Evolutionary conservation across 1,140 invertebrate genomes (phyloP).

Genomic region (Gryllus bimaculatus): DNA sequence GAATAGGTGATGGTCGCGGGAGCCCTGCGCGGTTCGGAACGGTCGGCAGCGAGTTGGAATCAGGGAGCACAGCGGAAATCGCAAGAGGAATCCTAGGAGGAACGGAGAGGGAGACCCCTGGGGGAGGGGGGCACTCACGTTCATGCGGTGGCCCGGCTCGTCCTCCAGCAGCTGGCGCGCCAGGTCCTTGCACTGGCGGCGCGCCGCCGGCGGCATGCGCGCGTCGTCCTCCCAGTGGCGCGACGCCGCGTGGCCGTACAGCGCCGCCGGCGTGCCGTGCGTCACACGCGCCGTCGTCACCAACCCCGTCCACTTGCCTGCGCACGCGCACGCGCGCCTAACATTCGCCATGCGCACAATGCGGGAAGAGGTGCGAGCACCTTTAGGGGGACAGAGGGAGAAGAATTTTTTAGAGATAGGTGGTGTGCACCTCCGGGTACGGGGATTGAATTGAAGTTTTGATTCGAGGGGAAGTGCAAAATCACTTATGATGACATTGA

Average conservation of each 20-base stretch:
- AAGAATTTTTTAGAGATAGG: no score
- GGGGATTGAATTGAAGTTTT: no score
- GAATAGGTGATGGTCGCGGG: no score
- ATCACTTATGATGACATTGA: no score
- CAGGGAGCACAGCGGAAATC: no score
- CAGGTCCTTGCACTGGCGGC: conserved; percentile 34
- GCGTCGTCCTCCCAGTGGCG: conserved; percentile 38
- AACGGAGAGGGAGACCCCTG: no score
- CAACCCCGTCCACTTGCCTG: conserved; percentile 40
- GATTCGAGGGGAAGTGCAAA: no score
- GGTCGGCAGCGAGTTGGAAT: no score
- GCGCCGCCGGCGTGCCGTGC: conserved; percentile 45
- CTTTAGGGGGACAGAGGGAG: neutral
- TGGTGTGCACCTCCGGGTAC: no score
- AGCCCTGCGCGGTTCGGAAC: no score
- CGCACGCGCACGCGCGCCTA: no score
- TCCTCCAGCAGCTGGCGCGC: conserved; percentile 36
- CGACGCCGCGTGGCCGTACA: conserved; percentile 26
- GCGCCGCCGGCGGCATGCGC: conserved; percentile 23
- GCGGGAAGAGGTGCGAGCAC: neutral
- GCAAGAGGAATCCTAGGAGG: no score
- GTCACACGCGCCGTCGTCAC: conserved; percentile 46
- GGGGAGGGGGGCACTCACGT: conserved; percentile 33
- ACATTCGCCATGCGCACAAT: neutral
- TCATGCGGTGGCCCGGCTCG: conserved; percentile 35